phyloP scores from a whole-genome alignment of 1,140 invertebrate species.

The Trichogramma pretiosum region DNA sequence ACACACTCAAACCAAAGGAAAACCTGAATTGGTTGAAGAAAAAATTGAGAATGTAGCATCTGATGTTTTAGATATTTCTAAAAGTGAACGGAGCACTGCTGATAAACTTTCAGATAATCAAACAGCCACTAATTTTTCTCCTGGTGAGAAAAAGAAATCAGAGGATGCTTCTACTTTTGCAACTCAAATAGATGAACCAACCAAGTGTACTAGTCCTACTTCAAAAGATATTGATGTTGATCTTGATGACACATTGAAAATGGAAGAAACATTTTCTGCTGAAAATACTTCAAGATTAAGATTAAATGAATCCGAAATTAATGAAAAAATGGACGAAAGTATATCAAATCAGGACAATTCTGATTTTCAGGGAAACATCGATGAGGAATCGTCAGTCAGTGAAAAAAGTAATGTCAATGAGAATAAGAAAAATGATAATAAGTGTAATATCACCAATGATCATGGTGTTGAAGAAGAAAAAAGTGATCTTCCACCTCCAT shows the following conservation, averaged over 20 bases:
- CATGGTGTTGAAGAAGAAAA: background rate
- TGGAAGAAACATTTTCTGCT: conserved; percentile 13
- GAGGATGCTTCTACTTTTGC: no score
- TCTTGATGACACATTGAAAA: conserved; percentile 13
- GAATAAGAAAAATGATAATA: background rate
- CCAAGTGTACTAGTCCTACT: no score
- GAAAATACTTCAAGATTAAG: conserved; percentile 12
- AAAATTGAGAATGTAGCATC: no score
- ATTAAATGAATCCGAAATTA: background rate
- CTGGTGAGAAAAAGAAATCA: no score
- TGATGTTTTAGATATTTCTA: no score
- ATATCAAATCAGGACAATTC: background rate
- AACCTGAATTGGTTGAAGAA: no score
- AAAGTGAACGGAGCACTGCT: no score
- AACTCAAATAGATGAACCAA: no score
- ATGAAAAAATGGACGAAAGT: background rate
- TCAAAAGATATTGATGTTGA: conserved; percentile 5
- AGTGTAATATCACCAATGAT: background rate
- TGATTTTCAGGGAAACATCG: background rate
- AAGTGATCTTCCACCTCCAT: background rate
- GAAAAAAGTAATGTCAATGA: background rate
- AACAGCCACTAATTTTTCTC: no score
- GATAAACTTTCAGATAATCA: no score
- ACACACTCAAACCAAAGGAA: no score
- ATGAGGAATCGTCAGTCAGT: no score